Evolutionary conservation across 1,140 invertebrate genomes (phyloP).

Genomic region (Drosophila lini): DNA sequence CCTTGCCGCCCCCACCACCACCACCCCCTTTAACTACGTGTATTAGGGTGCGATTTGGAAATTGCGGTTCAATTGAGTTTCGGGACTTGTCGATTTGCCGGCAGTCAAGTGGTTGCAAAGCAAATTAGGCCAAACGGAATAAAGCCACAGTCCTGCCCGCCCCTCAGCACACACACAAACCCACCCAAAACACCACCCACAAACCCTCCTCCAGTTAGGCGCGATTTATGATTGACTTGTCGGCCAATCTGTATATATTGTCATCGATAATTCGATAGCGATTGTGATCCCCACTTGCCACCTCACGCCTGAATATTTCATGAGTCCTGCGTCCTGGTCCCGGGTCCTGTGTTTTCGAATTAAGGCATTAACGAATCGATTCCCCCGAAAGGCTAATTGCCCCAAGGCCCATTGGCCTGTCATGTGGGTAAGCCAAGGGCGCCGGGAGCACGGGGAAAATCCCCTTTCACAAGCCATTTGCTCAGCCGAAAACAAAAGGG

Average conservation of each 20-base stretch:
- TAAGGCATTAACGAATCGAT: constrained; percentile 43
- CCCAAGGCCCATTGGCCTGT: constrained; percentile 9
- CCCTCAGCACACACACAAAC: not conserved
- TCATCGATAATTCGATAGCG: constrained; percentile 56
- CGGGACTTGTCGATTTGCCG: constrained; percentile 52
- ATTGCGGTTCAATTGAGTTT: constrained; percentile 71
- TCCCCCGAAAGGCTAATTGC: constrained; percentile 22
- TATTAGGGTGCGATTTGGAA: constrained; percentile 72
- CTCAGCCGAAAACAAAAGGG: constrained; percentile 52
- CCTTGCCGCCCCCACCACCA: not conserved
- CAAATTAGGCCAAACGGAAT: constrained; percentile 75
- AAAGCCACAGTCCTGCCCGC: constrained; percentile 19
- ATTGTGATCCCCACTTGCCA: constrained; percentile 30
- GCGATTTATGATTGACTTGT: constrained; percentile 60
- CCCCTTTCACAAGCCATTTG: constrained; percentile 65
- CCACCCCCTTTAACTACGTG: constrained; percentile 55
- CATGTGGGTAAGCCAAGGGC: constrained; percentile 36
- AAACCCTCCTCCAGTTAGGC: constrained; percentile 5
- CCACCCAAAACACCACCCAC: not conserved
- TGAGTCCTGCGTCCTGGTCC: constrained; percentile 21
- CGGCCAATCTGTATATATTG: constrained; percentile 61
- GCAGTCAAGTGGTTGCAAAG: constrained; percentile 65
- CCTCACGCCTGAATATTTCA: constrained; percentile 54
- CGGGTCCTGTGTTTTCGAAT: constrained; percentile 19
- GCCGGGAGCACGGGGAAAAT: constrained; percentile 16